These are phyloP conservation scores for Poecile atricapillus DNA, from an alignment of 2,113 vertebrate genomes.

Conservation along the genomic window DNA sequence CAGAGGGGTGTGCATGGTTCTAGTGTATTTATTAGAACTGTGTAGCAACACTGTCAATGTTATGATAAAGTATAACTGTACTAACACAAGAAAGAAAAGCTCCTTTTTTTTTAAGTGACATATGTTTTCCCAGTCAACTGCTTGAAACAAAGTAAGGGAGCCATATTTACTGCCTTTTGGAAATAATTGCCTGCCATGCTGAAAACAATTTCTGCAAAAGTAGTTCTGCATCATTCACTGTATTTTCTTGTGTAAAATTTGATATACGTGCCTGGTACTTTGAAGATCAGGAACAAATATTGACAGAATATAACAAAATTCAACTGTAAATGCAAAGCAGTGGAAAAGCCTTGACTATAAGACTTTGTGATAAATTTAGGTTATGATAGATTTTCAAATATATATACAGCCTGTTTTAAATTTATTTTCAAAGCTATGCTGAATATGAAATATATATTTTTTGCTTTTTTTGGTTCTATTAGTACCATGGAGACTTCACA, in stretches of 20 bases:
- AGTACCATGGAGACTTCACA: conserved; percentile 84
- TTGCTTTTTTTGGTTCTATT: not conserved
- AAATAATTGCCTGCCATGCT: not conserved
- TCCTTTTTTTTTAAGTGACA: not conserved
- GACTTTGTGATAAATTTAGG: not conserved
- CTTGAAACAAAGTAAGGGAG: not conserved
- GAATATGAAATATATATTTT: not conserved
- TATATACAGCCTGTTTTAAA: not conserved
- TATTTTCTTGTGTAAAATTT: not conserved
- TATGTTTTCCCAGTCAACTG: not conserved
- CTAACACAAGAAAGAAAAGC: not conserved
- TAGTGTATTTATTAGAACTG: not conserved
- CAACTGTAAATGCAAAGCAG: not conserved
- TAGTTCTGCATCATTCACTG: not conserved
- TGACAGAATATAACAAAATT: not conserved
- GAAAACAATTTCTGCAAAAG: not conserved
- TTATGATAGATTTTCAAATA: not conserved
- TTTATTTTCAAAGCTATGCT: not conserved
- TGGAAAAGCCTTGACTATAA: not conserved
- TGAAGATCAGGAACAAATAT: not conserved
- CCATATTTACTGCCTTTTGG: not conserved
- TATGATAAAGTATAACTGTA: not conserved
- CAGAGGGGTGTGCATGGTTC: not conserved
- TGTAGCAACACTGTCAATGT: not conserved
- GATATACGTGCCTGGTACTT: not conserved